phyloP scores from a whole-genome alignment of 2,888 invertebrate genomes.

The Lasioglossum marginatum region DNA sequence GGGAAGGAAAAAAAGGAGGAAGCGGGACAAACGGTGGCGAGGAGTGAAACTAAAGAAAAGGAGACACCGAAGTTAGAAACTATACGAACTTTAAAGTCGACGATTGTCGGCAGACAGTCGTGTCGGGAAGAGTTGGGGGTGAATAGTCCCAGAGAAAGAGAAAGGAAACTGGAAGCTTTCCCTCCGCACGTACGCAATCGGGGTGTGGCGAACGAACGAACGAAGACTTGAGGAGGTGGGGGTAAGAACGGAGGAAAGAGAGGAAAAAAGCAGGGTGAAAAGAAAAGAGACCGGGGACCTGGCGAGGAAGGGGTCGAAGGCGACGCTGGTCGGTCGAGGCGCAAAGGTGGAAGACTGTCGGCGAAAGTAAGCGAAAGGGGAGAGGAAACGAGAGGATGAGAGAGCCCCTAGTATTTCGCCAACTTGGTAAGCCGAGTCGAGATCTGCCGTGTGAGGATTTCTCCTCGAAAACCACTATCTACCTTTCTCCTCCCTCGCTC shows the following conservation, averaged over 20 bases:
- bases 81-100: conserved; percentile 51
- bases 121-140: background rate
- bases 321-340: conserved; percentile 42
- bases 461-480: conserved; percentile 64
- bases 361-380: conserved; percentile 51
- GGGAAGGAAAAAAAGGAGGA: background rate
- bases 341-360: conserved; percentile 54
- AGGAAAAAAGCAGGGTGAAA: conserved; percentile 17
- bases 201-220: conserved; percentile 52
- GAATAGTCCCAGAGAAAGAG: conserved; percentile 50
- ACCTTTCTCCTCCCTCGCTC: conserved; percentile 19
- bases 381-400: conserved; percentile 64
- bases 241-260: background rate
- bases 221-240: background rate
- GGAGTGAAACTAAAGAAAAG: conserved; percentile 7
- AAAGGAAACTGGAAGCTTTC: conserved; percentile 52
- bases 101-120: conserved; percentile 43
- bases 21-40: conserved; percentile 21
- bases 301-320: conserved; percentile 11
- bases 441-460: conserved; percentile 80
- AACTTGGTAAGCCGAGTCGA: conserved; percentile 82
- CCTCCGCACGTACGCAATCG: conserved; percentile 69
- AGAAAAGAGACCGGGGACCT: conserved; percentile 13
- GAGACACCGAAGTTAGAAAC: conserved; percentile 17
- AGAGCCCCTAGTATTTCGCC: conserved; percentile 79